Evolutionary conservation across 2,888 invertebrate genomes (phyloP), one percentile per base, ranked within the genome.

Genomic region (Melolontha melolontha): DNA sequence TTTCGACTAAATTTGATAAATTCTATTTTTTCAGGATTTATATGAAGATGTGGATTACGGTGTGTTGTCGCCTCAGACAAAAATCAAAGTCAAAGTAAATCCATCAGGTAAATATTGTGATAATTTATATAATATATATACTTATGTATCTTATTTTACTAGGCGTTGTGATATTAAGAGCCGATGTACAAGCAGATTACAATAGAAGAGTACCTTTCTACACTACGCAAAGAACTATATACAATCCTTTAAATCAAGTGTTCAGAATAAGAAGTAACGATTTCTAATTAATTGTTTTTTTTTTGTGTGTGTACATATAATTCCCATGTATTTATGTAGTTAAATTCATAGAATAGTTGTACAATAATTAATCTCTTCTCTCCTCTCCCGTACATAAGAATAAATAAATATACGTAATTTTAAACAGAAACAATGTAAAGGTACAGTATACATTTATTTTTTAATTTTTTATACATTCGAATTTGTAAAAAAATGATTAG

Each of bases 31-130:
- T 41, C 83, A 94, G 93, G 95, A 95, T 83, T 84, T 95, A 70
- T 95, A 94, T 80, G 95, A 95, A 83, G 94, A 95, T 76, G 94
- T 95, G 7, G 92, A 94, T 81, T 95, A 95, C 78, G 94, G 94
- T 64, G 88, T 94, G 71, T 83, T 95, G 57, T 91, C 91, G 47
- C 91, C 95, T 34, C 91, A 92, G 80, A 95, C 95, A 55, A 94
- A 95, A 85, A 94, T 95, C 79, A 95, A 94, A 87, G 94, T 95
- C 73, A 95, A 95, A 88, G 95, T 95, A 44, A 95, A 95, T 85
- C 95, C 95, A 75, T 94, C 95, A 83, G 95, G 95, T 87, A 87
- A 83, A 74, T 75, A 62, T 65, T 16, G 69, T 62, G 66, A 11
- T 14, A 22, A 5, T 5, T 16, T 16, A 17, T 5, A 10, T 34